Base-by-base conservation (phyloP, 2,888 invertebrate species). In the Antheraea yamamai region DNA sequence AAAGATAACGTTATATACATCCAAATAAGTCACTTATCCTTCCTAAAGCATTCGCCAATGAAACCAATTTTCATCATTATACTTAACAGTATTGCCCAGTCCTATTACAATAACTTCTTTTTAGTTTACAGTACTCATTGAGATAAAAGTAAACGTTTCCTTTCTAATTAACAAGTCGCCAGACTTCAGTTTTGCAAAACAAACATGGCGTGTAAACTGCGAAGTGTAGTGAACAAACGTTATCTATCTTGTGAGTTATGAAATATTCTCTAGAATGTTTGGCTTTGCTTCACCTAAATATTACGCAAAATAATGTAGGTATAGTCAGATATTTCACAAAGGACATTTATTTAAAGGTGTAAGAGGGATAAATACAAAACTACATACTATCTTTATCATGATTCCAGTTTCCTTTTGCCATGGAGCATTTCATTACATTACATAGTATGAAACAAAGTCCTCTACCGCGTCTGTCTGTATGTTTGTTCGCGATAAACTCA, bases 171-270 rank as follows among this genome's bases (percentile, higher is more conserved):
- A 75, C 77, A 76, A 76, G 79, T 81, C 75, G 79, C 76, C 77
- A 81, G 77, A 58, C 77, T 79, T 76, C 77, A 77, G 80, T 82
- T 83, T 82, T 81, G 82, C 80, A 84, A 83, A 82, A 81, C 78
- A 80, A 84, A 82, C 79, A 81, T 81, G 77, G 79, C 78, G 78
- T 79, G 79, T 79, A 80, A 81, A 82, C 78, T 76, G 80, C 81
- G 82, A 82, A 87, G 85, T 83, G 81, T 81, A 78, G 81, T 84
- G 81, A 83, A 86, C 80, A 81, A 86, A 83, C 81, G 79, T 79
- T 77, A 77, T 77, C 74, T 79, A 55, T 81, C 74, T 81, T 78
- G 76, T 79, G 78, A 80, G 80, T 81, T 79, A 76, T 78, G 79
- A 80, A 80, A 83, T 78, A 79, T 76, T 80, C 39, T 79, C 72